phyloP scores from a whole-genome alignment of 2,113 vertebrate species.

The Anarrhichthys ocellatus region DNA sequence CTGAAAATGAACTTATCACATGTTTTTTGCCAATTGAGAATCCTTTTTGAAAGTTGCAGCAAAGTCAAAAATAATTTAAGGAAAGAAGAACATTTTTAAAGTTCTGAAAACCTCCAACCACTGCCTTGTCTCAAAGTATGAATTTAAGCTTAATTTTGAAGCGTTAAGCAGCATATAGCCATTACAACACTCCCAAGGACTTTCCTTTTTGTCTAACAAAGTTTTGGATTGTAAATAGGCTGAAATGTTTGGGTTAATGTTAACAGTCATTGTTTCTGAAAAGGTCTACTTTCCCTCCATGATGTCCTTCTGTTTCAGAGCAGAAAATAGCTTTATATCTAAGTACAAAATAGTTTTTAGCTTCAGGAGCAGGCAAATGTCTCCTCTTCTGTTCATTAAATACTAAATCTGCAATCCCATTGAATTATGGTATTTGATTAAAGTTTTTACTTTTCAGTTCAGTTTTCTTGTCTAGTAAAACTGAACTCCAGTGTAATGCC shows the following conservation, averaged over 20 bases:
- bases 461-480: constrained; percentile 1
- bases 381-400: not conserved
- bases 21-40: not conserved
- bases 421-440: not conserved
- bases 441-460: constrained; percentile 1
- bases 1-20: not conserved
- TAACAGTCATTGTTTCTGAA: not conserved
- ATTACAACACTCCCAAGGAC: not conserved
- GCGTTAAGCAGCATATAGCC: not conserved
- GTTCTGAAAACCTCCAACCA: not conserved
- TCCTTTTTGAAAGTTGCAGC: not conserved
- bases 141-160: not conserved
- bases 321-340: not conserved
- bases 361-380: not conserved
- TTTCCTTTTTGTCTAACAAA: not conserved
- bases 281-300: not conserved
- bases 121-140: not conserved
- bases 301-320: not conserved
- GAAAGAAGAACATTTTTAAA: not conserved
- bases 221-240: not conserved
- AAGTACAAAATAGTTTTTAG: not conserved
- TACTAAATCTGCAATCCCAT: not conserved
- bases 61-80: not conserved
- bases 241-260: not conserved
- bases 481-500: not conserved